Conservation (phyloP, 2,113 vertebrate genomes). For the Anguilla rostrata region DNA sequence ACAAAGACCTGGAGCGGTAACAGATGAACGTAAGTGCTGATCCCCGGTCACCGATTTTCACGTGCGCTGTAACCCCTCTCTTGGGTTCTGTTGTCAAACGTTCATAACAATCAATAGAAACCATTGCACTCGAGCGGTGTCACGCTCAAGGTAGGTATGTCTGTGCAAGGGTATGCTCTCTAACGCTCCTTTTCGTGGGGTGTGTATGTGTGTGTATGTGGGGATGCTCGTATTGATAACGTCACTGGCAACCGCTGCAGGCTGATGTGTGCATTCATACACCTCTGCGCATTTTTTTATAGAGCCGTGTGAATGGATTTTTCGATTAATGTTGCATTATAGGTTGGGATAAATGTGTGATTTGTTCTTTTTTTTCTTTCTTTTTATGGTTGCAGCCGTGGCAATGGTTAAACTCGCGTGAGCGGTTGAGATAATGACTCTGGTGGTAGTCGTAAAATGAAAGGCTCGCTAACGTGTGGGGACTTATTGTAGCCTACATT, state of each 20-base stretch:
- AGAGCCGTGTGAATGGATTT: background rate
- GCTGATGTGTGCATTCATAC: background rate
- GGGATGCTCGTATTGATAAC: background rate
- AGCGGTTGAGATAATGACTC: background rate
- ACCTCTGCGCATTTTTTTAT: background rate
- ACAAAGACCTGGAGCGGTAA: slow-evolving; percentile 28
- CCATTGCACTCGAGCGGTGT: background rate
- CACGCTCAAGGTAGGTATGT: background rate
- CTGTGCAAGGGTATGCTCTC: background rate
- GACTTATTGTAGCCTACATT: background rate
- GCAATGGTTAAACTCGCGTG: background rate
- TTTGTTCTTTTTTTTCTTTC: too few relatives aligned
- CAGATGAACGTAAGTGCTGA: slow-evolving; percentile 50
- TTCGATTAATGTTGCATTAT: background rate
- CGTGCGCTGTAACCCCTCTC: background rate
- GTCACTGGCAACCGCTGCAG: background rate
- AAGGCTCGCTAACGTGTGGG: background rate
- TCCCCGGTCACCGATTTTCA: background rate
- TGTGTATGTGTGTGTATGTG: background rate
- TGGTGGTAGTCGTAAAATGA: background rate
- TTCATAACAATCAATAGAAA: background rate
- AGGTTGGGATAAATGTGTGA: background rate
- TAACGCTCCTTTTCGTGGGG: background rate
- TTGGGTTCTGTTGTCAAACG: background rate
- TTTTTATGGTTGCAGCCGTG: background rate